These are phyloP conservation scores for Phenganax marumi DNA, from an alignment of 92 coral and sea anemone genomes.

Conservation along the genomic window DNA sequence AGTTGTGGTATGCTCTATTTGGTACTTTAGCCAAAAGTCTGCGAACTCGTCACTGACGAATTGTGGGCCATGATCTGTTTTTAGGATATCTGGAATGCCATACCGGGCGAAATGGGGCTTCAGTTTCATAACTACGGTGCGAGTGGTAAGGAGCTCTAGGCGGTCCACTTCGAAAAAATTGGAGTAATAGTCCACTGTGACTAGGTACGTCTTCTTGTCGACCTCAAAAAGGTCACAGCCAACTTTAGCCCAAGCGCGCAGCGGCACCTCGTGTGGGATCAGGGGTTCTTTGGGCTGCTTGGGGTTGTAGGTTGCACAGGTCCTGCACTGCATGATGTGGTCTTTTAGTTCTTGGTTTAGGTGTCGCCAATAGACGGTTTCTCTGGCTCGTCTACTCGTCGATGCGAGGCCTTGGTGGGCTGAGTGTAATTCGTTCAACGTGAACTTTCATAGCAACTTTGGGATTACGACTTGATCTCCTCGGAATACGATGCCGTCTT, in stretches of 20 bases:
- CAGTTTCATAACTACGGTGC: slow-evolving; percentile 27
- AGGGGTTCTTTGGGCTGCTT: not conserved
- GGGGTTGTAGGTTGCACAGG: too few species aligned
- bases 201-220: slow-evolving; percentile 39
- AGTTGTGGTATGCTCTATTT: not conserved
- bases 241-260: slow-evolving; percentile 41
- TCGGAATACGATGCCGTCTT: slow-evolving; percentile 32
- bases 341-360: not conserved
- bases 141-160: slow-evolving; percentile 18
- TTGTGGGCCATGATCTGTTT: not conserved
- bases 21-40: not conserved
- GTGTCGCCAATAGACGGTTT: not conserved
- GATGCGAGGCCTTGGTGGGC: slow-evolving; percentile 40
- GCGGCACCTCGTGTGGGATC: not conserved
- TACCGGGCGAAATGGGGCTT: slow-evolving; percentile 44
- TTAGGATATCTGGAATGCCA: slow-evolving; percentile 41
- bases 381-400: not conserved
- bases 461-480: slow-evolving; percentile 43
- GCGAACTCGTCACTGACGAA: not conserved
- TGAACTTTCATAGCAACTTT: slow-evolving; percentile 20
- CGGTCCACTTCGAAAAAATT: slow-evolving; percentile 51
- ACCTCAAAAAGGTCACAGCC: slow-evolving; percentile 43
- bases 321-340: too few species aligned
- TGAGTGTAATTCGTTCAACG: slow-evolving; percentile 40
- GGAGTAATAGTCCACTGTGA: slow-evolving; percentile 46